Evolutionary conservation across 1,140 invertebrate species (phyloP), one percentile per base, ranked within the genome.

Genomic region (Drosophila pectinifera): DNA sequence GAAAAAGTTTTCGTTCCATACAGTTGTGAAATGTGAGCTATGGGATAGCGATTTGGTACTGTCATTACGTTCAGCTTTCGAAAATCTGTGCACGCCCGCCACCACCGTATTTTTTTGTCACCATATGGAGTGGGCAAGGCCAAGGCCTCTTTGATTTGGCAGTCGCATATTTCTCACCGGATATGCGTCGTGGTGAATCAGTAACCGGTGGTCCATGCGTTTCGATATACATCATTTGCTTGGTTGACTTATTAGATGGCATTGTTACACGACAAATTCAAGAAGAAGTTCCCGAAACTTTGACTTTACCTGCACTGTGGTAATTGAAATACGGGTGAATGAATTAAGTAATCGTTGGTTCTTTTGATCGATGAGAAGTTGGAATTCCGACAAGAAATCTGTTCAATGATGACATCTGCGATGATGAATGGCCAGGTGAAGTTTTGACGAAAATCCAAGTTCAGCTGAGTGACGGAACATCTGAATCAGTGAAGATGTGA

Each of bases 41-140:
- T 20, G 56, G 38, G 34, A 36, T 76, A 76, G 2, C 41, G 28
- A 24, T 69, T 41, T 3, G 58, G 59, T 18, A 70, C 48, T 0
- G 58, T 61, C 11, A 39, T 39, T 39, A 53, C 24, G 16, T 77
- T 72, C 5, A 63, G 26, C 4, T 55, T 43, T 5, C 68, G 45
- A 26, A 72, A 77, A 42, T 70, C 73, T 3, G 45, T 7, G 6
- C 6, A 58, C 13, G 53, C 34, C 14, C 67, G 57, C 74, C 57
- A 67, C 26, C 26, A 6, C 26, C 26, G 26, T 28, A 6, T 28
- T 28, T 28, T 28, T 28, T 26, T 5, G 31, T 16, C 13, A 28
- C 49, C 61, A 69, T 54, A 18, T 43, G 8, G 26, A 42, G 22
- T 53, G 34, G 38, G 54, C 63, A 36, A 62, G 34, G 13, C 34